These are phyloP conservation scores for Euphydryas editha DNA, from an alignment of 2,888 invertebrate genomes.

Conservation along the genomic window DNA sequence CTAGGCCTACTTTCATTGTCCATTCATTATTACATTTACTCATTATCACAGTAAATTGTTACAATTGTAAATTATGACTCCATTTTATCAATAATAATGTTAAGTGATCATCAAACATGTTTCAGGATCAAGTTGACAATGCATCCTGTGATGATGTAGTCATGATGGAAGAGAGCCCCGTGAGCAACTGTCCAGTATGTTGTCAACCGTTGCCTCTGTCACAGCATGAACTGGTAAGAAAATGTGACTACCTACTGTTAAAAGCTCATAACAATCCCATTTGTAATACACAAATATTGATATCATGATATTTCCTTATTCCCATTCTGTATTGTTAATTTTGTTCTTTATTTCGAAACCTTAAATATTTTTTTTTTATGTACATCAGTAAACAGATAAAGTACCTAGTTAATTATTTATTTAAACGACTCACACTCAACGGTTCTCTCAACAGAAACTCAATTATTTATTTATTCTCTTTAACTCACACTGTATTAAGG, in stretches of 20 bases:
- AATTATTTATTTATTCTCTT: no score
- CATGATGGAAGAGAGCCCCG: constrained; percentile 80
- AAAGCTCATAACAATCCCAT: not conserved
- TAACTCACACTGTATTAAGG: no score
- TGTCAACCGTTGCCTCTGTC: constrained; percentile 74
- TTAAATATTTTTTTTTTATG: no score
- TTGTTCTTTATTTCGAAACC: no score
- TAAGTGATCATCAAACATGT: not conserved
- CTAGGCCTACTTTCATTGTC: no score
- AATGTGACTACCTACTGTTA: not conserved
- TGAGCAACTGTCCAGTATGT: constrained; percentile 78
- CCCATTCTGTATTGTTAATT: no score
- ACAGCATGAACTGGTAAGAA: constrained; percentile 73
- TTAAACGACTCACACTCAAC: no score
- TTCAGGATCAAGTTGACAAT: constrained; percentile 77
- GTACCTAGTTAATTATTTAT: no score
- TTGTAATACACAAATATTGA: not conserved
- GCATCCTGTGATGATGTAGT: constrained; percentile 78
- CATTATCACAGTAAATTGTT: no score
- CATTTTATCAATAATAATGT: not conserved
- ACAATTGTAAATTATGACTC: not conserved
- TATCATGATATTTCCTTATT: not conserved
- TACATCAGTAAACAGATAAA: no score
- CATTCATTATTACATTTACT: no score
- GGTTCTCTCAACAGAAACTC: no score